Conservation (phyloP, 2,888 invertebrate species). For the Lucinisca nassula region DNA sequence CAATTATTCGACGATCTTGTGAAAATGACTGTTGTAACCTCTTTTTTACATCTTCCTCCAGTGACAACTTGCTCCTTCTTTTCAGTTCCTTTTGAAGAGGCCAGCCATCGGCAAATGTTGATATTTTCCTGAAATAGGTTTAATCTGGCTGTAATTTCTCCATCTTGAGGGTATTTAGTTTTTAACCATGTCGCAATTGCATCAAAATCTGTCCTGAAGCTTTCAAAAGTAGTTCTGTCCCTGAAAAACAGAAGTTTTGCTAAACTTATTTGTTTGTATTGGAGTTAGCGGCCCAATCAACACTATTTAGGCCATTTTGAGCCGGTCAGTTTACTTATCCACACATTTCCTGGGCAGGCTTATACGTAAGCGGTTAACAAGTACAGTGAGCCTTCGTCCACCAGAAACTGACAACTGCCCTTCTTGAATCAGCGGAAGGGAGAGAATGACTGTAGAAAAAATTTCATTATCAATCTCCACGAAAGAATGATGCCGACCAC, state of each 20-base stretch:
- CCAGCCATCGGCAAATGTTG: background rate
- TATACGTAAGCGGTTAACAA: no score
- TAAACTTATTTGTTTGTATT: no score
- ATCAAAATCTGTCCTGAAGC: constrained; percentile 1
- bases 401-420: no score
- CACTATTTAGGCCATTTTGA: no score
- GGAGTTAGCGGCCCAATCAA: no score
- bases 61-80: background rate
- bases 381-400: no score
- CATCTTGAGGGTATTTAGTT: background rate
- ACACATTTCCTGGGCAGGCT: no score
- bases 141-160: background rate
- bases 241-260: background rate
- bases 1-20: background rate
- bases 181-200: constrained; percentile 3
- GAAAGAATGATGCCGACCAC: no score
- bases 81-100: background rate
- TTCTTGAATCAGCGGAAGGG: no score
- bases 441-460: no score
- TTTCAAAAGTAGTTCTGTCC: constrained; percentile 4
- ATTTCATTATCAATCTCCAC: no score
- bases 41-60: background rate
- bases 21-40: background rate
- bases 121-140: background rate
- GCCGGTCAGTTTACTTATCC: no score